These are phyloP conservation scores for Acanthurus tractus DNA, from an alignment of 2,797 vertebrate species.

Conservation along the genomic window DNA sequence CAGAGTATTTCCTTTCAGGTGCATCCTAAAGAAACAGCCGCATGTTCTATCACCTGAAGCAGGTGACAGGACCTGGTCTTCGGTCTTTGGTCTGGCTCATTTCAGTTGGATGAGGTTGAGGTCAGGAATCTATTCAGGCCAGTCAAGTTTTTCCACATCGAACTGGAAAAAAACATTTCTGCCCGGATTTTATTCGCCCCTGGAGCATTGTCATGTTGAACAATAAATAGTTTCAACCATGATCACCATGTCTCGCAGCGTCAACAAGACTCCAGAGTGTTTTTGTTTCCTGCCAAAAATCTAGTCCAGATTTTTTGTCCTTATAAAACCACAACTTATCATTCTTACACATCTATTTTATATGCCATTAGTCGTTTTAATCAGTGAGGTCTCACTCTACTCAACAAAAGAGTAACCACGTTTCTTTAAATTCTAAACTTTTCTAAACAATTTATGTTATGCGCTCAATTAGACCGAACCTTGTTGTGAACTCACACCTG, in stretches of 20 bases:
- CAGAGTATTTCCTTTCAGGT: constrained; percentile 15
- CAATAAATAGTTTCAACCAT: not conserved
- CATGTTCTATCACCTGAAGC: too few species aligned
- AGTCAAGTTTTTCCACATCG: not conserved
- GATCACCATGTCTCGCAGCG: not conserved
- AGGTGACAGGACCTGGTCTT: not conserved
- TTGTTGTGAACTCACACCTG: not conserved
- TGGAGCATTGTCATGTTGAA: not conserved
- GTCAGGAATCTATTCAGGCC: not conserved
- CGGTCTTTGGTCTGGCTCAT: not conserved
- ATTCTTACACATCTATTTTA: too few species aligned
- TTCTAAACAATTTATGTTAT: not conserved
- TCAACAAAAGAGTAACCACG: too few species aligned
- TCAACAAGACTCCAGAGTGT: not conserved
- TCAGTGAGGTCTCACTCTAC: not conserved
- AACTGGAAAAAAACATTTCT: not conserved
- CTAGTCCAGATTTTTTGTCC: not conserved
- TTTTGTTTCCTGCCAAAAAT: not conserved
- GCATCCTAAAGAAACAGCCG: not conserved
- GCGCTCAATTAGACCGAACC: not conserved
- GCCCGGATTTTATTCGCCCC: too few species aligned
- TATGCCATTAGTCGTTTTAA: too few species aligned
- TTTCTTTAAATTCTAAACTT: too few species aligned
- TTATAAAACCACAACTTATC: not conserved
- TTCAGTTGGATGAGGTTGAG: not conserved